Base-by-base conservation (phyloP, 30 jellyfish, hydroid and myxozoan species). In the Aurelia coerulea region DNA sequence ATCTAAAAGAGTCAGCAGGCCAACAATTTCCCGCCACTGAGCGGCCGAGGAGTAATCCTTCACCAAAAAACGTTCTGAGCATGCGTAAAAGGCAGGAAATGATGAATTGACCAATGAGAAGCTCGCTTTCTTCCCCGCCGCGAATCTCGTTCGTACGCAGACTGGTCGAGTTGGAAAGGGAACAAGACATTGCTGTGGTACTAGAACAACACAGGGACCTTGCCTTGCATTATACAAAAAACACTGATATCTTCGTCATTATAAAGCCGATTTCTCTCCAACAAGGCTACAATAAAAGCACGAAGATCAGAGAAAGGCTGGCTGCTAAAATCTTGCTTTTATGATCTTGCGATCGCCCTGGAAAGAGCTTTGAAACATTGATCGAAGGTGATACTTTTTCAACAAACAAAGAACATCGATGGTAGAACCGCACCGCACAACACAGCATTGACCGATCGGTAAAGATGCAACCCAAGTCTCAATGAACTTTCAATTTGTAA, bases 121-220 rank as follows among this genome's bases (percentile, higher is more conserved):
- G 76, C 85, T 63, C 56, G 89, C 77, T 74, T 77, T 86, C 91
- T 82, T 83, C 93, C 96, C 96, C 99, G 89, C 99, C 99, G 99
- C 99, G 99, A 94, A 94, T 93, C 97, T 94, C 97, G 97, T 88
- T 81, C 77, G 89, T 74, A 67, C 81, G 91, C 79, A 56, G 90
- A 72, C 72, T 49, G 19, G 51, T 23, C 46, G 80, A 52, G 14
- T 46, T 59, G 58, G 67, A 46, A 62, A 37, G 69, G 59, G 68
- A 85, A 77, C 33, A 81, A 46, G 62, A 53, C 86, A 52, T 18
- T 37, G 46, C 86, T 52, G 62, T 23, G 86, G 73, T 2, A 60
- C 56, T 4, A 46, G 7, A 13, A 46, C 56, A 46, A 46, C 56
- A 46, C 56, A 46, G 56, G 7, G 56, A 46, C 56, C 56, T 46